A percentile compares a stretch with the other conserved stretches of the same genome.
Evolutionary conservation across 2,797 vertebrate genomes (phyloP).

Genomic region (Taeniopygia guttata): DNA sequence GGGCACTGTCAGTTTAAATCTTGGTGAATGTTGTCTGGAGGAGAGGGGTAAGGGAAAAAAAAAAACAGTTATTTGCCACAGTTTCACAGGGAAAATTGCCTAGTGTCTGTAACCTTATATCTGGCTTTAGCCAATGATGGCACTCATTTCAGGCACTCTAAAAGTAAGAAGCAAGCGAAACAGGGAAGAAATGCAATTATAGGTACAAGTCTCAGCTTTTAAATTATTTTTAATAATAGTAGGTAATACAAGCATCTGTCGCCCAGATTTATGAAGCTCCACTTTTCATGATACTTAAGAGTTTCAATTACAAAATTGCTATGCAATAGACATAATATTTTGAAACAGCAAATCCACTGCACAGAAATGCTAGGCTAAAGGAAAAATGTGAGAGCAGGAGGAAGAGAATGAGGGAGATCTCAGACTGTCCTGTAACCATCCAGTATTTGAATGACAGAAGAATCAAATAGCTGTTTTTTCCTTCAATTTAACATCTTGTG

Average conservation of each 20-base stretch:
- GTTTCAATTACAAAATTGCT: conserved; percentile 22
- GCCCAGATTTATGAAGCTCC: conserved; percentile 26
- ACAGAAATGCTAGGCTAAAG: neutral
- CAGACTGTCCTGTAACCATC: neutral
- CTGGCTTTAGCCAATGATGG: neutral
- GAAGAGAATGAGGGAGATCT: neutral
- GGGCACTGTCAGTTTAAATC: neutral
- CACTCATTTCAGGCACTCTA: neutral
- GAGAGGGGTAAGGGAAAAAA: neutral
- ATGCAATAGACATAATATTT: conserved; percentile 40
- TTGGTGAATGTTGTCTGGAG: neutral
- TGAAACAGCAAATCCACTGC: neutral
- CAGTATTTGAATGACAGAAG: neutral
- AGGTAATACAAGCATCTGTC: conserved; percentile 5
- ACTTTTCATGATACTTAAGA: neutral
- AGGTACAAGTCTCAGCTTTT: neutral
- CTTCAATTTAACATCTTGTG: neutral
- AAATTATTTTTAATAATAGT: conserved; percentile 10
- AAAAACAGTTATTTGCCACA: neutral
- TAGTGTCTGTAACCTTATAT: neutral
- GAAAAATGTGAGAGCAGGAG: neutral
- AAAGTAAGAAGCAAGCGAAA: conserved; percentile 25
- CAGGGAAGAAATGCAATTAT: neutral
- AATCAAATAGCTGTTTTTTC: neutral
- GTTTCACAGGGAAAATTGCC: neutral